Evolutionary conservation across 37 sponge, comb jelly and placozoan species (phyloP).

Genomic region (Mnemiopsis leidyi): DNA sequence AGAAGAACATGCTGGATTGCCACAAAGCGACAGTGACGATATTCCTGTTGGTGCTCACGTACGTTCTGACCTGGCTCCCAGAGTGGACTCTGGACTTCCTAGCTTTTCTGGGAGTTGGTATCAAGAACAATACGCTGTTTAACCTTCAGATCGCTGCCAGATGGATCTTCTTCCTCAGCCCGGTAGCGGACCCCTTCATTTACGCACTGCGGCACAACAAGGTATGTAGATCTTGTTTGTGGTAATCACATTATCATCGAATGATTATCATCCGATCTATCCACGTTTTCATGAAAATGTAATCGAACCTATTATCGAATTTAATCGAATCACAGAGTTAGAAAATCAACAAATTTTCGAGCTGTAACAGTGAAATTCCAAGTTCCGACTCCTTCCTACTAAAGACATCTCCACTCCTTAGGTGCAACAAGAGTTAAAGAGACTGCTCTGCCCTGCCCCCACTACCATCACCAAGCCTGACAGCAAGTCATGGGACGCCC

Average conservation of each 20-base stretch:
- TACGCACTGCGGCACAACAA: conserved; percentile 22
- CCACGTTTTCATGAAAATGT: too few relatives aligned
- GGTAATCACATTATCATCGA: too few relatives aligned
- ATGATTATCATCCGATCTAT: too few relatives aligned
- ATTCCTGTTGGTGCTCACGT: conserved; percentile 23
- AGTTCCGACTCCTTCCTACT: not conserved
- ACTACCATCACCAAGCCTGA: not conserved
- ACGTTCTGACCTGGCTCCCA: conserved; percentile 23
- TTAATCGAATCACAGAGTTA: too few relatives aligned
- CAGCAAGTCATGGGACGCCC: conserved; percentile 29
- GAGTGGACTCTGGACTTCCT: conserved; percentile 49
- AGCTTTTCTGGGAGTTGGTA: not conserved
- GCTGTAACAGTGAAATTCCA: not conserved
- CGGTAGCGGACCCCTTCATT: conserved; percentile 13
- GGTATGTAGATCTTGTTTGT: not conserved
- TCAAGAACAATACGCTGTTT: not conserved
- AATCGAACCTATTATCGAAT: too few relatives aligned
- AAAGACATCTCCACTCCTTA: not conserved
- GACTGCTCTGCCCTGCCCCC: conserved; percentile 16
- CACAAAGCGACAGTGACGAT: conserved; percentile 45
- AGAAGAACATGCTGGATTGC: conserved; percentile 52
- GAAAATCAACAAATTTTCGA: too few relatives aligned
- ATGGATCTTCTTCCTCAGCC: conserved; percentile 51
- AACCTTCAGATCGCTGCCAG: not conserved
- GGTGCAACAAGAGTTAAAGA: conserved; percentile 47